A percentile compares a stretch with the other conserved stretches of the same genome.
These are phyloP conservation scores for Automeris io DNA, from an alignment of 2,888 invertebrate species.

Conservation along the genomic window DNA sequence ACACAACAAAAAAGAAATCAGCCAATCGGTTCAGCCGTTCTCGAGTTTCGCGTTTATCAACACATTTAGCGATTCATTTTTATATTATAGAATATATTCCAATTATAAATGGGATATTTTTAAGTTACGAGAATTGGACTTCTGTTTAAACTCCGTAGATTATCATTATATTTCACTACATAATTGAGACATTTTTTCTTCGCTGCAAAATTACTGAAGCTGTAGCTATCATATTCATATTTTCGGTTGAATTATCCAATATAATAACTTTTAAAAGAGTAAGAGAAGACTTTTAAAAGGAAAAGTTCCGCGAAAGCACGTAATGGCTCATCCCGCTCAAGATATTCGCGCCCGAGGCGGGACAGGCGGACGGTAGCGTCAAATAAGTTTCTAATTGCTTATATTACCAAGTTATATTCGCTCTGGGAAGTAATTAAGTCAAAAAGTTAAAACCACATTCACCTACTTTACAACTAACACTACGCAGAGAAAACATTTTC, in stretches of 20 bases:
- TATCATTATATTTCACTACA: slow-evolving; percentile 49
- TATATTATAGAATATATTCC: too few species aligned
- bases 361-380: slow-evolving; percentile 71
- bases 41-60: too few species aligned
- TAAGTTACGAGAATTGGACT: slow-evolving; percentile 35
- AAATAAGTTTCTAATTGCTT: slow-evolving; percentile 78
- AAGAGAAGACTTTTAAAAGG: slow-evolving; percentile 74
- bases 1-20: too few species aligned
- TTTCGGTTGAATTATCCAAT: slow-evolving; percentile 71
- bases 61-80: too few species aligned
- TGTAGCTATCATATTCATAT: slow-evolving; percentile 69
- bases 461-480: slow-evolving; percentile 39
- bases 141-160: slow-evolving; percentile 44
- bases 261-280: slow-evolving; percentile 73
- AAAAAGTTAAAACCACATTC: slow-evolving; percentile 62
- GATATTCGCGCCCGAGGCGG: slow-evolving; percentile 68
- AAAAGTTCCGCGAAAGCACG: slow-evolving; percentile 72
- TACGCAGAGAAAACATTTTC: background rate
- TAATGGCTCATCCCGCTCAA: slow-evolving; percentile 75
- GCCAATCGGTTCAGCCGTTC: too few species aligned
- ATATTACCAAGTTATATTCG: slow-evolving; percentile 75
- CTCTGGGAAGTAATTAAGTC: slow-evolving; percentile 72
- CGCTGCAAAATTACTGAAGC: slow-evolving; percentile 63
- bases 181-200: slow-evolving; percentile 59
- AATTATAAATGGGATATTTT: too few species aligned